Base-by-base conservation (phyloP, 2,797 vertebrate genomes). In the Sparidentex hasta region DNA sequence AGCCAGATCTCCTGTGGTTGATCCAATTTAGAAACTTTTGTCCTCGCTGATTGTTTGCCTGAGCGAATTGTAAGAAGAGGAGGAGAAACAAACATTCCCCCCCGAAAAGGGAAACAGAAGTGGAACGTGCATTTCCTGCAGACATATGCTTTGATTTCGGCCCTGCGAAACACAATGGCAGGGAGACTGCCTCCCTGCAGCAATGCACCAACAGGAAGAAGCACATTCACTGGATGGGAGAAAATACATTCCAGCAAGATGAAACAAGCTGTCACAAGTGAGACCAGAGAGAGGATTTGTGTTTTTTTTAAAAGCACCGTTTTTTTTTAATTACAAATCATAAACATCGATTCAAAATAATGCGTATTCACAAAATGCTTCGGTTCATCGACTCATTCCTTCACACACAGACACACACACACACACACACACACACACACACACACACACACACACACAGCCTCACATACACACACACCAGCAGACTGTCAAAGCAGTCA, bases 111-210 rank as follows among this genome's bases (percentile, higher is more conserved):
- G 92, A 94, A 95, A 91, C 73, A 85, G 74, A 85, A 82, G 73
- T 86, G 62, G n/a, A 81, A 82, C 82, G 47, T 93, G 93, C 84
- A 94, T 95, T 96, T 95, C 95, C 94, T 94, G 88, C 78, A 88
- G 93, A 92, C 91, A 83, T 77, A 79, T 84, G 83, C 93, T 95
- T 94, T 94, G 92, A 94, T 94, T 94, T 80, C 25, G 14, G 78
- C 74, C 84, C 74, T 13, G 58, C 17, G 5, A 84, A 94, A 93
- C 87, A 95, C 95, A 96, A 95, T 95, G 72, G 91, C 66, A 91
- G 78, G 81, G 83, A 82, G 91, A 74, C 79, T 58, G 77, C 76
- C 85, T 71, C 75, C 87, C 80, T 76, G 85, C 78, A 80, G 74
- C 80, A 89, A 74, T 63, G 83, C 64, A 65, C 75, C 83, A 87